Evolutionary conservation across 2,113 vertebrate genomes (phyloP), one percentile per base, ranked within the genome.

Genomic region (Albula glossodonta): DNA sequence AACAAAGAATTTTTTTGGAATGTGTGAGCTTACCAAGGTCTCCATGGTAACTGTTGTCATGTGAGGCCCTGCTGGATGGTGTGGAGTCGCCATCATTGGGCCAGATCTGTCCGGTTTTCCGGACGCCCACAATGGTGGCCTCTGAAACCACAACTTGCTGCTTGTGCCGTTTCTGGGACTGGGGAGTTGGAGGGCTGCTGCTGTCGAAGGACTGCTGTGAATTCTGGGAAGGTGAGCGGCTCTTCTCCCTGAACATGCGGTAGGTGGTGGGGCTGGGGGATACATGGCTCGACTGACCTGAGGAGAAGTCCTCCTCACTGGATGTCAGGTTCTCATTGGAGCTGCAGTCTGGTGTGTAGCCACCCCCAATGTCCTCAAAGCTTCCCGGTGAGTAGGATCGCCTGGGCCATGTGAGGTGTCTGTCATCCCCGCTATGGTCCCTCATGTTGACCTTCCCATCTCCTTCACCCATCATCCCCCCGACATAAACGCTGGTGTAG

Each of bases 281-380:
- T 5, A 99, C 96, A 0, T 98, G 98, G 90, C 98, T 97, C 51
- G 98, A 99, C 93, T 97, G 98, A 70, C 98, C 98, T 0, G 98
- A 99, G 49, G 98, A 99, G 92, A 98, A 97, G 91, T 99, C 98
- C 90, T 99, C 98, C 92, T 99, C 98, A 5, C 98, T 99, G 88
- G 98, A 99, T 0, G 98, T 99, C 89, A 99, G 96, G 94, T 99
- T 99, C 91, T 99, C 98, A 0, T 99, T 99, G 91, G 98, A 99
- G 94, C 98, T 99, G 94, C 98, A 99, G 90, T 99, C 98, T 0
- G 98, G 98, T 0, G 98, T 99, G 93, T 99, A 99, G 31, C 98
- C 98, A 0, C 98, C 89, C 83, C 98, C 88, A 0, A 96, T 95
- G 31, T 99, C 98, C 91, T 99, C 98, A 50, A 98, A 98, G 89